Percentiles rank a stretch among this genome's conserved stretches.
Evolutionary conservation across 2,797 vertebrate genomes (phyloP).

Genomic region (Capromys pilorides): DNA sequence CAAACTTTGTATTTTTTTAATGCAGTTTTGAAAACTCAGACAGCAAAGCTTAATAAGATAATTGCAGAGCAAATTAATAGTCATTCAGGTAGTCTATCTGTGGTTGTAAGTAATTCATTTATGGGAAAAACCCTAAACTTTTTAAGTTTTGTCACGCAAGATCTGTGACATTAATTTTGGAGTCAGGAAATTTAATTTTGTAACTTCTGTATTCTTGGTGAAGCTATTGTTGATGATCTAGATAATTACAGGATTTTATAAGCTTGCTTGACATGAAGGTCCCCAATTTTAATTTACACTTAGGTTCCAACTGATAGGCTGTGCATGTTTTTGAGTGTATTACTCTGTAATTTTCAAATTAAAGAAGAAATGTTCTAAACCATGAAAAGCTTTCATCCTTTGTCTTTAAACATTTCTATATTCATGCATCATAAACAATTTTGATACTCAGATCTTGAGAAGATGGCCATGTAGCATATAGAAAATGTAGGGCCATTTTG

Average conservation of each 20-base stretch:
- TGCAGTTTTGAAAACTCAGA: slow-evolving; percentile 39
- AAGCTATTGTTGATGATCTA: neutral
- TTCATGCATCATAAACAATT: neutral
- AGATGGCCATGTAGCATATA: neutral
- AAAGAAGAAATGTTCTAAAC: neutral
- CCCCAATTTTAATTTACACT: slow-evolving; percentile 30
- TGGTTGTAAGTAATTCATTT: neutral
- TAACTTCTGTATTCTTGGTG: neutral
- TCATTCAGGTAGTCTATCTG: neutral
- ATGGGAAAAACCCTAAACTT: slow-evolving; percentile 20
- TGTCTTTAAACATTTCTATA: slow-evolving; percentile 37
- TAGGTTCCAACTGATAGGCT: neutral
- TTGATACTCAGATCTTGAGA: neutral
- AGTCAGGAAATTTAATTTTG: neutral
- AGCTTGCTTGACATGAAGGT: neutral
- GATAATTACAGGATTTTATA: slow-evolving; percentile 14
- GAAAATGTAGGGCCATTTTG: neutral
- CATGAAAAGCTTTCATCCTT: neutral
- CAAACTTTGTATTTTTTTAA: slow-evolving; percentile 46
- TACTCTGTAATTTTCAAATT: neutral
- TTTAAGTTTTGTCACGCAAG: neutral
- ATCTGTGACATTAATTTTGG: neutral
- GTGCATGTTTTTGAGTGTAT: neutral
- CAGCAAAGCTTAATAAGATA: neutral
- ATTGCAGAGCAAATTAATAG: slow-evolving; percentile 5